Conservation (phyloP, 2,888 invertebrate genomes). For the Agapostemon virescens region DNA sequence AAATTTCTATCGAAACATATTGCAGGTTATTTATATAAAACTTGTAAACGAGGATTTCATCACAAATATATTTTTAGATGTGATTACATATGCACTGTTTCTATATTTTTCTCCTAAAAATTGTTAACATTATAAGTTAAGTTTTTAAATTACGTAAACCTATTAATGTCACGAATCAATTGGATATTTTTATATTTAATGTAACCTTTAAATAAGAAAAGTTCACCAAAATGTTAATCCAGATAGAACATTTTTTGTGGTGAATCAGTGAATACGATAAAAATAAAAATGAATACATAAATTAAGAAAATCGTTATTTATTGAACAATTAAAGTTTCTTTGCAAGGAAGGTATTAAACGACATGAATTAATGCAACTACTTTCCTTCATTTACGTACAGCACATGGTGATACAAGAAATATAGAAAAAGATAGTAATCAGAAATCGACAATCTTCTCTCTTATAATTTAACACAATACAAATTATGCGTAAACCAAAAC, state of each 20-base stretch:
- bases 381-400: background rate
- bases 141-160: background rate
- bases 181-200: slow-evolving; percentile 14
- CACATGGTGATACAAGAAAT: background rate
- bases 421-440: background rate
- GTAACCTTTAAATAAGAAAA: background rate
- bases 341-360: background rate
- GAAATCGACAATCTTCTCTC: background rate
- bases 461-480: background rate
- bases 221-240: background rate
- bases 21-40: background rate
- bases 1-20: background rate
- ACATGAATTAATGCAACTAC: background rate
- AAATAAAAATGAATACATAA: background rate
- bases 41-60: background rate
- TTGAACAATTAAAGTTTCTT: background rate
- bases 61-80: background rate
- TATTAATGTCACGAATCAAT: slow-evolving; percentile 9
- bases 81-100: background rate
- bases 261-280: background rate
- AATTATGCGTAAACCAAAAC: background rate
- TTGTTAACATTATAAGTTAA: background rate
- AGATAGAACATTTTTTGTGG: too few species aligned
- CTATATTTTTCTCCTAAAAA: background rate
- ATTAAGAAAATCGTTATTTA: background rate